Evolutionary conservation across 2,113 vertebrate species (phyloP), one percentile per base, ranked within the genome.

Genomic region (Hyla sarda): DNA sequence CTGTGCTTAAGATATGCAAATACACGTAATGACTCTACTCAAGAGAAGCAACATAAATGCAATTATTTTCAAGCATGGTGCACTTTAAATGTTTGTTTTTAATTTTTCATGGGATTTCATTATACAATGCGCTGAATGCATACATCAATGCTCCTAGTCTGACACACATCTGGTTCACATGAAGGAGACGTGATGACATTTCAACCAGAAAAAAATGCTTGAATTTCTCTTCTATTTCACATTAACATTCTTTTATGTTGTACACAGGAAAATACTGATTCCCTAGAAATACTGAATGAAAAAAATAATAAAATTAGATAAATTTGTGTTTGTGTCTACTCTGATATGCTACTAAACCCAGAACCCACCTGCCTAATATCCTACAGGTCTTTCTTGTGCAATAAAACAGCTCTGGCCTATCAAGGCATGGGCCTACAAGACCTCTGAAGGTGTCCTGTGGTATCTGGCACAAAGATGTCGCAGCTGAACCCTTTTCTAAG

Each of bases 101-200:
- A 90, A 89, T 91, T 74, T 87, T 91, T 92, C 81, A 85, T 6
- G 13, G 88, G 90, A 93, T 88, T 85, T 92, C 90, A 91, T 93
- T 93, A 91, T 89, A 83, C 82, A 87, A 91, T 88, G 88, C 91
- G 90, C 91, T 91, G 93, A 91, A 93, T 88, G 87, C 88, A 92
- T 91, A 88, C 71, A 87, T 76, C 82, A 76, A 89, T 80, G 79
- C 89, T 87, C 87, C 28, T 21, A 90, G 89, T 90, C 72, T 88
- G 90, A 90, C 82, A 89, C 91, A 90, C 58, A 91, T 90, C 90
- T 92, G 92, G 62, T 92, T 93, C 91, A 90, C 88, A 91, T 89
- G 2, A 88, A 73, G 88, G 82, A 69, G 69, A 82, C 14, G 88
- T 82, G 89, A 89, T 75, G 83, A 90, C 91, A 93, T 93, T 90